Evolutionary conservation across 2,797 vertebrate species (phyloP).

Genomic region (Scarus forsteni): DNA sequence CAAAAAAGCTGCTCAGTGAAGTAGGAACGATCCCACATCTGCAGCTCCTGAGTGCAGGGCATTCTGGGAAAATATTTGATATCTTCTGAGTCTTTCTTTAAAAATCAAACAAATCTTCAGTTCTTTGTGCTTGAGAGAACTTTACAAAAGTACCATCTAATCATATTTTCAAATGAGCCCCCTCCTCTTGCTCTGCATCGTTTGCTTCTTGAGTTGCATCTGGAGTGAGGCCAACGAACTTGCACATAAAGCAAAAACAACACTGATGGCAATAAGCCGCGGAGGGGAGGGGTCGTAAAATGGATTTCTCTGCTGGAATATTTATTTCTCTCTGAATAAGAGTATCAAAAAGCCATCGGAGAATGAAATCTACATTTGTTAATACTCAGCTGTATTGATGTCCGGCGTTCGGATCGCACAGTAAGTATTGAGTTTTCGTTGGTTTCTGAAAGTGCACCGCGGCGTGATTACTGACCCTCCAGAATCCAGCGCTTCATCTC

Average conservation of each 20-base stretch:
- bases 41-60: too few species aligned
- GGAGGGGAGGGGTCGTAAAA: conserved; percentile 41
- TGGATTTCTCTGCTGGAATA: conserved; percentile 60
- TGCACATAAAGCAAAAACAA: conserved; percentile 42
- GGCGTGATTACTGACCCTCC: conserved; percentile 49
- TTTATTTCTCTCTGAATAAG: conserved; percentile 54
- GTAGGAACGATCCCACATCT: too few species aligned
- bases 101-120: too few species aligned
- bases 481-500: conserved; percentile 36
- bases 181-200: neutral
- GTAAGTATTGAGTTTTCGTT: conserved; percentile 67
- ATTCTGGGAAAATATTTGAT: too few species aligned
- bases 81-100: too few species aligned
- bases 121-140: too few species aligned
- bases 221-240: conserved; percentile 31
- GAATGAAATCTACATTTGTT: conserved; percentile 63
- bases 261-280: conserved; percentile 35
- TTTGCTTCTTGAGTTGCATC: conserved; percentile 27
- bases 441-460: conserved; percentile 47
- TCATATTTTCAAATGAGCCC: conserved; percentile 9
- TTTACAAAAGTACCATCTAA: too few species aligned
- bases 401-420: conserved; percentile 33
- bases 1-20: too few species aligned
- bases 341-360: conserved; percentile 47
- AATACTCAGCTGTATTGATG: conserved; percentile 59